Base-by-base conservation (phyloP, 2,113 vertebrate species). In the rabbit (Oryctolagus cuniculus) region DNA sequence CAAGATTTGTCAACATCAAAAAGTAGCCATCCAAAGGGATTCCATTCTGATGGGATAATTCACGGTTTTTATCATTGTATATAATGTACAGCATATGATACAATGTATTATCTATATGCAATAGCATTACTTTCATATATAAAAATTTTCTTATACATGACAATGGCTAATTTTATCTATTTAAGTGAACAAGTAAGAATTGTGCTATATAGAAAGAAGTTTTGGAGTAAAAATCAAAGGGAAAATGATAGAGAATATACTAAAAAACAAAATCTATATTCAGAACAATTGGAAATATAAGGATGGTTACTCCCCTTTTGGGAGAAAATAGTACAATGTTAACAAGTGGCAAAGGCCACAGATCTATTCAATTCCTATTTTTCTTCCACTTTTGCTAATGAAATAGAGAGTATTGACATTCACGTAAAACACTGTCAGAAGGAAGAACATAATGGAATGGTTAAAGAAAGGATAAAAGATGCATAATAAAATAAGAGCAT, bases 91-190 rank as follows among this genome's bases (percentile, higher is more conserved):
- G 55, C 25, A 83, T 3, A 84, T 67, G 88, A 79, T 66, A 72
- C 24, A 83, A 66, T 17, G n/a, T n/a, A 79, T 63, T 67, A 13
- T n/a, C 21, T 91, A 72, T 27, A 78, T 53, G n/a, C 4, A 64
- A 70, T 36, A 66, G 22, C 72, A 75, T 90, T 93, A 72, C 4
- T 78, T 87, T 83, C 27, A 93, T 25, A 93, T 64, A 55, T 82
- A n/a, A 90, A 31, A 75, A 61, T 67, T 79, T 80, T 79, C 51
- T 74, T 58, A 25, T n/a, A 67, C 22, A 87, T 53, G 22, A 86
- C 25, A 36, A 63, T 34, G 12, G 34, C 11, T 17, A 61, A 89
- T 69, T 74, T 61, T 78, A 34, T 79, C 49, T 79, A 19, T 69
- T 74, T 89, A 61, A 44, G 10, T 90, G 3, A 92, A 63, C 9